Conservation (phyloP, 92 coral and sea anemone genomes). For the Siderastrea radians region DNA sequence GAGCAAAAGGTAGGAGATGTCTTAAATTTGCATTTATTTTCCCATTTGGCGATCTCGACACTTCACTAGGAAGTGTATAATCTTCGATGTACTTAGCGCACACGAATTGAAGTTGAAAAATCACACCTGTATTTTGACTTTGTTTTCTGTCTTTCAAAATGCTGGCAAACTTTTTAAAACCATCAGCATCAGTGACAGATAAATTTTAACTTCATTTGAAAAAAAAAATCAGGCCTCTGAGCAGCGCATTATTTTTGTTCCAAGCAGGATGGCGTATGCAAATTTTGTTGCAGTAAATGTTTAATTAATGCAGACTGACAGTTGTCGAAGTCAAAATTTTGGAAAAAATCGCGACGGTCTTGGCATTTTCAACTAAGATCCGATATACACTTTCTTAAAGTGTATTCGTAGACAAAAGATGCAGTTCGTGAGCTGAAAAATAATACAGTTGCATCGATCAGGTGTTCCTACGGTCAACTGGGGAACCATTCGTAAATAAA, state of each 20-base stretch:
- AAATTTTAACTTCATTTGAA: neutral
- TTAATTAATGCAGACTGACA: neutral
- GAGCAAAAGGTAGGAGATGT: slow-evolving; percentile 88
- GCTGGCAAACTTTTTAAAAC: neutral
- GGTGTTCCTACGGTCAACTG: too few species aligned
- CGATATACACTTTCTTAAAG: too few species aligned
- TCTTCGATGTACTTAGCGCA: neutral
- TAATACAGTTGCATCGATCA: too few species aligned
- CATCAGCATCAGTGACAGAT: neutral
- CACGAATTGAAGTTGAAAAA: neutral
- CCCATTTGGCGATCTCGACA: slow-evolving; percentile 5
- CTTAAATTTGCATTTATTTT: slow-evolving; percentile 10
- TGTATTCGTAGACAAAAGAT: too few species aligned
- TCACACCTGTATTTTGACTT: slow-evolving; percentile 10
- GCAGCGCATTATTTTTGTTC: neutral
- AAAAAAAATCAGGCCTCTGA: neutral
- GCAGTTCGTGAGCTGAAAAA: too few species aligned
- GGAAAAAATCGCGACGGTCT: neutral
- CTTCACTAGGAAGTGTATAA: neutral
- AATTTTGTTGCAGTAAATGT: slow-evolving; percentile 24
- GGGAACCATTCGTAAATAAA: too few species aligned
- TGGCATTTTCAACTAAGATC: neutral
- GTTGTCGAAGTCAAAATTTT: slow-evolving; percentile 2
- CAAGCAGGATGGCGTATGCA: neutral
- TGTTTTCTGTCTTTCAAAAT: neutral